Evolutionary conservation across 2,113 vertebrate genomes (phyloP).

Genomic region (Sapayoa aenigma): DNA sequence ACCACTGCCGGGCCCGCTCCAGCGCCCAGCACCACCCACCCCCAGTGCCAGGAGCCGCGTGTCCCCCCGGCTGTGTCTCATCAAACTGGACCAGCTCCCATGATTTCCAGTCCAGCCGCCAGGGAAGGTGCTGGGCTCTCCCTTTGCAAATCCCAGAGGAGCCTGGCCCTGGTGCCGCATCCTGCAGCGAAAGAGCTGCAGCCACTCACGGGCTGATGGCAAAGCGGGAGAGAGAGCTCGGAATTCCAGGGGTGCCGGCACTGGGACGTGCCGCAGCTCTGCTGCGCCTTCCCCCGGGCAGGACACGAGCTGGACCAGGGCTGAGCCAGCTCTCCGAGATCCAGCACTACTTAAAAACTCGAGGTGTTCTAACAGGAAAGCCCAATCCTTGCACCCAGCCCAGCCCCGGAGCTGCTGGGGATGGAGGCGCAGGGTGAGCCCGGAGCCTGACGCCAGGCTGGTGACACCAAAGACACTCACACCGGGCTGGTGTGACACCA

Average conservation of each 20-base stretch:
- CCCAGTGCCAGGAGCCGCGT: neutral
- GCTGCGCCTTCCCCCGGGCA: neutral
- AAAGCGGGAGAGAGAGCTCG: neutral
- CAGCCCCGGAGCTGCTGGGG: neutral
- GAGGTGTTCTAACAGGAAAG: fast-evolving
- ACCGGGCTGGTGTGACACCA: fast-evolving
- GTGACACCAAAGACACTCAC: neutral
- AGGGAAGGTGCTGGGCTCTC: neutral
- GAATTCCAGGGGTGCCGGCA: neutral
- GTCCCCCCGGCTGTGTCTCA: fast-evolving
- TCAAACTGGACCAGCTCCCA: neutral
- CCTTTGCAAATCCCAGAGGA: neutral
- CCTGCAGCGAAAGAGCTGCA: neutral
- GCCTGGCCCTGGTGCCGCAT: neutral
- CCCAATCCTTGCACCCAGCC: fast-evolving
- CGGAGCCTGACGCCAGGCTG: fast-evolving
- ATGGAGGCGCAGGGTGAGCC: neutral
- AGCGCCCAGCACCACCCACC: neutral
- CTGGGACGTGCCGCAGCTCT: neutral
- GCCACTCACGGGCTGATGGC: fast-evolving
- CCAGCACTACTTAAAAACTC: fast-evolving
- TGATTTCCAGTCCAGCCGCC: fast-evolving
- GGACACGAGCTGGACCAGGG: neutral
- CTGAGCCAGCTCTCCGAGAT: neutral
- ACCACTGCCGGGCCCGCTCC: neutral